phyloP scores from a whole-genome alignment of 2,797 vertebrate genomes.

The Tragelaphus oryx region DNA sequence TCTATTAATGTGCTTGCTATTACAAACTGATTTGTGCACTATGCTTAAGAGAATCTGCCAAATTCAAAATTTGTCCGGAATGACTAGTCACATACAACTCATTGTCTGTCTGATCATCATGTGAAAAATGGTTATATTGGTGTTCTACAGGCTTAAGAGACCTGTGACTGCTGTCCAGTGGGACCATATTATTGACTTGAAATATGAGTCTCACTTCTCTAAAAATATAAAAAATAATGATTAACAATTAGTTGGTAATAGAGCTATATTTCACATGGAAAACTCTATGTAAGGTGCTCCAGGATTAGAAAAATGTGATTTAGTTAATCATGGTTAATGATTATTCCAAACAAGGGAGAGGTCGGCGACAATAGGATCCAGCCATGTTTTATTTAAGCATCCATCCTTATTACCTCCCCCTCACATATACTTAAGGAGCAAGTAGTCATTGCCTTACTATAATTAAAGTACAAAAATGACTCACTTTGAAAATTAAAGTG shows the following conservation, averaged over 20 bases:
- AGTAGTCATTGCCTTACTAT: neutral
- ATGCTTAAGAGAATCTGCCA: neutral
- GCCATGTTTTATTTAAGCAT: neutral
- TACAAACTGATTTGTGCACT: neutral
- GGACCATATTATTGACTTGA: neutral
- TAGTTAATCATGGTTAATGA: slow-evolving; percentile 5
- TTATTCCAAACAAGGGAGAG: neutral
- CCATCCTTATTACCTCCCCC: neutral
- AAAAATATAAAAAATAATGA: neutral
- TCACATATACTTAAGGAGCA: neutral
- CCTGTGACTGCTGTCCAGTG: neutral
- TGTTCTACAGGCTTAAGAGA: neutral
- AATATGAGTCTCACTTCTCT: neutral
- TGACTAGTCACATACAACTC: neutral
- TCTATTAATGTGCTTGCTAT: neutral
- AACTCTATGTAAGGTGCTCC: neutral
- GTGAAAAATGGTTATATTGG: slow-evolving; percentile 10
- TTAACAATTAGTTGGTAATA: neutral
- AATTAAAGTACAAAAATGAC: neutral
- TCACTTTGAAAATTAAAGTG: neutral
- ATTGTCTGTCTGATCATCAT: neutral
- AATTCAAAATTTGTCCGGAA: neutral
- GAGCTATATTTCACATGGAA: neutral
- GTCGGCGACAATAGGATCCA: neutral
- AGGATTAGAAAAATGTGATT: neutral